These are phyloP conservation scores for Oostethus manadensis DNA, from an alignment of 2,113 vertebrate genomes.

Conservation along the genomic window DNA sequence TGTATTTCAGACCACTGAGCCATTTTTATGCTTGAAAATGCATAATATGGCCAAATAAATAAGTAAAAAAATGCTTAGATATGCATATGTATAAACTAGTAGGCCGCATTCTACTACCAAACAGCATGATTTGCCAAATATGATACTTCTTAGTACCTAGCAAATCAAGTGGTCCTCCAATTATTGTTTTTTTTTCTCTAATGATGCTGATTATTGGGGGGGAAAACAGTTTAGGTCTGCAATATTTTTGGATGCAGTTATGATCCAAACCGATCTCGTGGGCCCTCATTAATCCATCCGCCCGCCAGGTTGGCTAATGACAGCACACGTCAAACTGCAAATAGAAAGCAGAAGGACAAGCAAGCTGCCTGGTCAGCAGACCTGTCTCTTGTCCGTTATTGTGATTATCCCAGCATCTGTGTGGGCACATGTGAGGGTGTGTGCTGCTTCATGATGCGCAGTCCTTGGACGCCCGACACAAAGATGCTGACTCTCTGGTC, in stretches of 20 bases:
- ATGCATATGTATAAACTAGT: too few relatives aligned
- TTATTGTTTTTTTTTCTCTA: too few relatives aligned
- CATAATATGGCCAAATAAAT: too few relatives aligned
- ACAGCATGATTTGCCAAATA: too few relatives aligned
- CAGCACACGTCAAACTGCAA: slow-evolving; percentile 42
- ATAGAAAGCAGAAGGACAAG: slow-evolving; percentile 28
- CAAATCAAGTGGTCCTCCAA: too few relatives aligned
- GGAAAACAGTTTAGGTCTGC: too few relatives aligned
- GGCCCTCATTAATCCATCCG: slow-evolving; percentile 39
- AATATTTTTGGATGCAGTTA: slow-evolving; percentile 36
- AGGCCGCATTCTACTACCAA: too few relatives aligned
- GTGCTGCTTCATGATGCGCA: slow-evolving; percentile 24
- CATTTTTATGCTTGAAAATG: too few relatives aligned
- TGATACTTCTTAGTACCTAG: too few relatives aligned
- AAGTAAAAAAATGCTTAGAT: too few relatives aligned
- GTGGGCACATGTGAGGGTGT: slow-evolving; percentile 12
- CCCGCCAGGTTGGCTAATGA: slow-evolving; percentile 28
- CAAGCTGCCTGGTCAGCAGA: slow-evolving; percentile 49
- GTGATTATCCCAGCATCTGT: not conserved
- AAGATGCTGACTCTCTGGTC: slow-evolving; percentile 27
- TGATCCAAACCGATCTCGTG: slow-evolving; percentile 25
- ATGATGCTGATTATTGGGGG: too few relatives aligned
- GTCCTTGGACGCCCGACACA: slow-evolving; percentile 30
- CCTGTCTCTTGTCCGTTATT: slow-evolving; percentile 34
- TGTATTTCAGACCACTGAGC: too few relatives aligned